A percentile compares a stretch with the other conserved stretches of the same genome.
Evolutionary conservation across 1,140 invertebrate species (phyloP).

Genomic region (Philopotamus ludificatus): DNA sequence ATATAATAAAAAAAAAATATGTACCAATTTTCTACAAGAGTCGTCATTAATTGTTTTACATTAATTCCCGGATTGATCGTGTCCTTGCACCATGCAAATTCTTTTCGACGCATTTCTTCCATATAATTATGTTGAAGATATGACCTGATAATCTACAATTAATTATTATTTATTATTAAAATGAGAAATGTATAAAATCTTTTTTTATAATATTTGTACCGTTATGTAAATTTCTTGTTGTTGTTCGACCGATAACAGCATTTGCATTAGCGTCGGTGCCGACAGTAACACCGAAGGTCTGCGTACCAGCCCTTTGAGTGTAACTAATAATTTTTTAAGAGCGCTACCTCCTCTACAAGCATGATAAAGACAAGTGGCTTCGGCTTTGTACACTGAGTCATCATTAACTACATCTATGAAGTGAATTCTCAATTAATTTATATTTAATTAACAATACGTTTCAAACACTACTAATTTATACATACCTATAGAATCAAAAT

Average conservation of each 20-base stretch:
- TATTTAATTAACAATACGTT: background rate
- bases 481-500: conserved; percentile 45
- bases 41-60: conserved; percentile 50
- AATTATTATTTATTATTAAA: no score
- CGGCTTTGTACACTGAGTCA: conserved; percentile 19
- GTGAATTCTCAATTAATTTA: background rate
- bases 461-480: background rate
- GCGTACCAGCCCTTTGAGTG: conserved; percentile 12
- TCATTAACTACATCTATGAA: conserved; percentile 35
- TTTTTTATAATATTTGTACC: no score
- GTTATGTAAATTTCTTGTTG: conserved; percentile 7
- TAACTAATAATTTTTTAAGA: conserved; percentile 17
- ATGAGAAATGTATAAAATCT: background rate
- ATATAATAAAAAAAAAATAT: background rate
- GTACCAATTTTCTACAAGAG: conserved; percentile 50
- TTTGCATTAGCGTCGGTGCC: conserved; percentile 26
- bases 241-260: conserved; percentile 26
- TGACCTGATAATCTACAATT: conserved; percentile 28
- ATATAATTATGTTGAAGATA: conserved; percentile 29
- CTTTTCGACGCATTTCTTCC: conserved; percentile 52
- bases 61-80: conserved; percentile 46
- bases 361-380: conserved; percentile 24
- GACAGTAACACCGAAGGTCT: conserved; percentile 22
- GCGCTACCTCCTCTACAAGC: conserved; percentile 5
- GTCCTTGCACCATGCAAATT: conserved; percentile 57